These are phyloP conservation scores for Vulpes ferrilata DNA, from an alignment of 2,113 vertebrate species.

Conservation along the genomic window DNA sequence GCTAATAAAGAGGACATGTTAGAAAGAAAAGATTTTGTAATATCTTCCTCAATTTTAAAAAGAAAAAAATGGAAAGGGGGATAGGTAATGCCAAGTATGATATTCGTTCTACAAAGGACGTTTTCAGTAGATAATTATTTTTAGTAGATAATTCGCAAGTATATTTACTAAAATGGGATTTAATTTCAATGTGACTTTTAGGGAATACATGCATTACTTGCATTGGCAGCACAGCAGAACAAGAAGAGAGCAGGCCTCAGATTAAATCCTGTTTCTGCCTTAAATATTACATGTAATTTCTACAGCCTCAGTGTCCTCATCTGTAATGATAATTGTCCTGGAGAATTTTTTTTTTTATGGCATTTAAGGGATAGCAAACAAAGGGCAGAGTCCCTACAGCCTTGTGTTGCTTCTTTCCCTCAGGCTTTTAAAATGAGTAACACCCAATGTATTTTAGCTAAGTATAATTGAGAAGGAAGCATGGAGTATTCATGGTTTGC, in stretches of 20 bases:
- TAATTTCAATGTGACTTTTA: background rate
- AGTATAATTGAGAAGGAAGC: constrained; percentile 15
- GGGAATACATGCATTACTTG: background rate
- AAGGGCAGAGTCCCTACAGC: background rate
- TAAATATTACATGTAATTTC: background rate
- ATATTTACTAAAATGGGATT: background rate
- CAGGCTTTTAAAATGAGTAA: background rate
- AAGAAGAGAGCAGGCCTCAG: background rate
- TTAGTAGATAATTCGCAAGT: background rate
- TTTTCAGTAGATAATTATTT: background rate
- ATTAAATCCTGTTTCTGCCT: background rate
- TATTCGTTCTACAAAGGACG: background rate
- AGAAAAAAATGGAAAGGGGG: background rate
- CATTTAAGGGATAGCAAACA: background rate
- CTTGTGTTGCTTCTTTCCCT: background rate
- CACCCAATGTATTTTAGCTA: background rate
- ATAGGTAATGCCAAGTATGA: background rate
- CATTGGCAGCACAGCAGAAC: background rate
- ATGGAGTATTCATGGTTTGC: background rate
- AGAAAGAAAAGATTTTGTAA: background rate
- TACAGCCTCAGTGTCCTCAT: background rate
- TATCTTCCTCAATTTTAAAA: background rate
- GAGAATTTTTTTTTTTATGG: background rate
- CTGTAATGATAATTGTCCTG: background rate
- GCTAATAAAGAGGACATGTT: background rate